These are phyloP conservation scores for Deilephila elpenor DNA, from an alignment of 2,888 invertebrate genomes.

Conservation along the genomic window DNA sequence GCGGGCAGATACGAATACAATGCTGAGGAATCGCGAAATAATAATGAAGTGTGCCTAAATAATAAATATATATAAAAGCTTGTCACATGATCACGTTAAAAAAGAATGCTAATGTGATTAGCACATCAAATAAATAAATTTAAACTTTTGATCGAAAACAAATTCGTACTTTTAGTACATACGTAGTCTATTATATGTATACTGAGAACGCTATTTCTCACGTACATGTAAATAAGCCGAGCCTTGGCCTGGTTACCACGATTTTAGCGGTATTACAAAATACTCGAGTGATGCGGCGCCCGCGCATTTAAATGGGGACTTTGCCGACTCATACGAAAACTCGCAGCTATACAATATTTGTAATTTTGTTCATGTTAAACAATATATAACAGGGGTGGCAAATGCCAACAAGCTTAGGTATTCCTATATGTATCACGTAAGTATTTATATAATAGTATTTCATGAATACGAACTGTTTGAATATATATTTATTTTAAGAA, in stretches of 20 bases:
- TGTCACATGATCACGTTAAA: no score
- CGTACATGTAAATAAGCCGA: constrained; percentile 79
- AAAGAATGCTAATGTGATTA: neutral
- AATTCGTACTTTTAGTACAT: neutral
- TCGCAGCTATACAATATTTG: neutral
- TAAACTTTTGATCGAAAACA: constrained; percentile 5
- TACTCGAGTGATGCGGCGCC: constrained; percentile 71
- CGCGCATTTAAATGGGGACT: constrained; percentile 45
- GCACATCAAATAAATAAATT: neutral
- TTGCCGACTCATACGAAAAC: constrained; percentile 24
- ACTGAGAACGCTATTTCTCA: constrained; percentile 77
- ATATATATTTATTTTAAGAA: no score
- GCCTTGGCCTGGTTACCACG: constrained; percentile 83
- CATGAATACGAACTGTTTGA: no score
- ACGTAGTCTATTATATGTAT: constrained; percentile 42
- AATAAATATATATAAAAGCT: no score
- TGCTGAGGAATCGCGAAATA: no score
- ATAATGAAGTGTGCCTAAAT: no score
- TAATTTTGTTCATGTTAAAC: neutral
- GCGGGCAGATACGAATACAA: no score
- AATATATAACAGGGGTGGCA: neutral
- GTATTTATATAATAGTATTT: no score
- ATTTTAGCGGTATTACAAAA: constrained; percentile 83
- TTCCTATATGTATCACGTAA: no score
- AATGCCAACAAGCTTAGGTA: no score